Evolutionary conservation across 2,113 vertebrate genomes (phyloP).

Genomic region (Toxotes jaculatrix): DNA sequence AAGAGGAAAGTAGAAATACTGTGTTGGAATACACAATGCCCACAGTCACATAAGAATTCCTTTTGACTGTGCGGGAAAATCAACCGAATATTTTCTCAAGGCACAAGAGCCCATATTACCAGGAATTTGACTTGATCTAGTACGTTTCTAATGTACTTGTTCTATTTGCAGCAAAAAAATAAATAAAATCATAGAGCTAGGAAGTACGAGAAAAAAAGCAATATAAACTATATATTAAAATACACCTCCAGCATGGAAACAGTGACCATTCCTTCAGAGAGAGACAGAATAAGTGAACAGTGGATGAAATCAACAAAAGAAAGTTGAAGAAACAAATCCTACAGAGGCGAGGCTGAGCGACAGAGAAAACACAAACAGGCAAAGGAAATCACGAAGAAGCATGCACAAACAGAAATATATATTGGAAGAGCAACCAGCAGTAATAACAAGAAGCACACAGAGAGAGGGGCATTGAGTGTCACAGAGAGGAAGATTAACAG

Average conservation of each 20-base stretch:
- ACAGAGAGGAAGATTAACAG: constrained; percentile 14
- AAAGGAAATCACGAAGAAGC: constrained; percentile 52
- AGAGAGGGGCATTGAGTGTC: constrained; percentile 8
- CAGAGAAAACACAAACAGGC: constrained; percentile 45
- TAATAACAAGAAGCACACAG: constrained; percentile 47
- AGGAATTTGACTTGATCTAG: neutral
- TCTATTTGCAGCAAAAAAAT: constrained; percentile 18
- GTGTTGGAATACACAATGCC: neutral
- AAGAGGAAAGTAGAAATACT: neutral
- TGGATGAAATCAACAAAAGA: constrained; percentile 36
- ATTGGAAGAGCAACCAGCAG: constrained; percentile 39
- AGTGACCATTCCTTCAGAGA: constrained; percentile 2
- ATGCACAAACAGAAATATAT: constrained; percentile 64
- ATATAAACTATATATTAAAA: constrained; percentile 49
- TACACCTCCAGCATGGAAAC: neutral
- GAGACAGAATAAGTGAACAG: constrained; percentile 13
- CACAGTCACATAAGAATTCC: neutral
- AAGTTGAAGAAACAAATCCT: constrained; percentile 37
- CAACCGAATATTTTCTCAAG: neutral
- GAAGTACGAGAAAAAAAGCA: constrained; percentile 5
- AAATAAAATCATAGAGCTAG: neutral
- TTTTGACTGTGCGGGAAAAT: neutral
- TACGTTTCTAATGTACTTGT: neutral
- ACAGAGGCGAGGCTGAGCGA: constrained; percentile 18
- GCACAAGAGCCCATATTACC: constrained; percentile 3